Evolutionary conservation across 2,888 invertebrate genomes (phyloP).

Genomic region (Pseudeuparius sepicola): DNA sequence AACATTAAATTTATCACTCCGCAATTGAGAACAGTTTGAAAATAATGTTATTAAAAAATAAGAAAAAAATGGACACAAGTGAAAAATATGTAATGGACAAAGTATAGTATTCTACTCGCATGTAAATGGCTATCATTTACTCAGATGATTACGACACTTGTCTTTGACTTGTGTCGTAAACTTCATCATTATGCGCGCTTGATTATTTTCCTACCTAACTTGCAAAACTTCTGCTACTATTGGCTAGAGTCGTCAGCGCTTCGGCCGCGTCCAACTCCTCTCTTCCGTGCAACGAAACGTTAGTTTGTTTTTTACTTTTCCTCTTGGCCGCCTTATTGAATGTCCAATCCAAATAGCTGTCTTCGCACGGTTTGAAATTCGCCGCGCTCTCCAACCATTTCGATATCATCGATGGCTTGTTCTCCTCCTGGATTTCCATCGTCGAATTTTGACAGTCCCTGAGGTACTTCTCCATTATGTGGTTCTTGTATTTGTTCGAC

Average conservation of each 20-base stretch:
- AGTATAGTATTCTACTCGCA: no score
- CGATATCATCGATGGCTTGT: constrained; percentile 50
- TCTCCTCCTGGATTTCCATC: constrained; percentile 24
- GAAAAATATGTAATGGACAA: no score
- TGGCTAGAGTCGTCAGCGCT: constrained; percentile 58
- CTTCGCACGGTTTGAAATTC: constrained; percentile 61
- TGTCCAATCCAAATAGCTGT: constrained; percentile 59
- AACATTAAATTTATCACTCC: no score
- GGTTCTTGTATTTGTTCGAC: constrained; percentile 45
- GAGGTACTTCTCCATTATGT: constrained; percentile 51
- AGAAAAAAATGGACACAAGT: no score
- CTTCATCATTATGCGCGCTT: no score
- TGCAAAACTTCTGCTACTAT: constrained; percentile 27
- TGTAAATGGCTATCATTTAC: no score
- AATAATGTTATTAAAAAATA: no score
- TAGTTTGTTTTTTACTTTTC: constrained; percentile 27
- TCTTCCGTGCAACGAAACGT: constrained; percentile 42
- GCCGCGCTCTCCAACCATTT: constrained; percentile 71
- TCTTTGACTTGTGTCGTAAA: no score
- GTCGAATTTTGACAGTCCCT: constrained; percentile 36
- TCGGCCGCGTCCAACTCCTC: constrained; percentile 71
- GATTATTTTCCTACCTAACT: no score
- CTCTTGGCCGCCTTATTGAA: constrained; percentile 32
- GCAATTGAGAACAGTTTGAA: no score
- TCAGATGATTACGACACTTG: no score